phyloP scores from a whole-genome alignment of 2,113 vertebrate species.

The Fulmarus glacialis region DNA sequence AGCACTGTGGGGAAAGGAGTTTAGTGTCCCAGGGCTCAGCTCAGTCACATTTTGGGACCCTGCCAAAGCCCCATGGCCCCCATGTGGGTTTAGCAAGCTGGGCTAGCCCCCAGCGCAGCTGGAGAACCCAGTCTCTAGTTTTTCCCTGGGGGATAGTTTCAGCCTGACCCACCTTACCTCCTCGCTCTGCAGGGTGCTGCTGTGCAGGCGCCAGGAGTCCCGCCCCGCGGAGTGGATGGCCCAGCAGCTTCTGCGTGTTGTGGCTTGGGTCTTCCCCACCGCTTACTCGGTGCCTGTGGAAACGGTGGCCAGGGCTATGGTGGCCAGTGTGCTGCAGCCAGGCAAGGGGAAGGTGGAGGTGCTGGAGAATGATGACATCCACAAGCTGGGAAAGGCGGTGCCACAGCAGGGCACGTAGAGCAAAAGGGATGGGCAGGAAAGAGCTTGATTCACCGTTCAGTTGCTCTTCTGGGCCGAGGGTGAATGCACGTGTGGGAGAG shows the following conservation, averaged over 20 bases:
- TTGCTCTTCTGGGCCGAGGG: neutral
- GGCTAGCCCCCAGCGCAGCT: neutral
- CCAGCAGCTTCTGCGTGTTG: slow-evolving; percentile 50
- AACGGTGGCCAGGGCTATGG: slow-evolving; percentile 79
- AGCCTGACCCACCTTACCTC: neutral
- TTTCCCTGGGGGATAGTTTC: neutral
- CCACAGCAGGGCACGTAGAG: neutral
- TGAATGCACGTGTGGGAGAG: accelerated
- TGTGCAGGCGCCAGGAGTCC: slow-evolving; percentile 83
- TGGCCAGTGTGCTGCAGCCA: slow-evolving; percentile 73
- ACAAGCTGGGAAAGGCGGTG: slow-evolving; percentile 60
- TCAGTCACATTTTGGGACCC: accelerated
- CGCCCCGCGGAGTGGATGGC: slow-evolving; percentile 79
- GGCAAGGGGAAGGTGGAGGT: slow-evolving; percentile 73
- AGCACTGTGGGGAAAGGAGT: neutral
- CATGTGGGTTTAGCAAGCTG: neutral
- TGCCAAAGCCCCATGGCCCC: neutral
- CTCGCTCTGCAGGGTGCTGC: slow-evolving; percentile 73
- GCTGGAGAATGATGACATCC: slow-evolving; percentile 82
- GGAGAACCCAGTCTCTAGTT: neutral
- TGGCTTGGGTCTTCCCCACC: slow-evolving; percentile 67
- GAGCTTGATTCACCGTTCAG: neutral
- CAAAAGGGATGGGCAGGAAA: neutral
- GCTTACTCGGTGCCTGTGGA: slow-evolving; percentile 78
- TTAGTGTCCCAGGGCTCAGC: neutral